Evolutionary conservation across 2,797 vertebrate genomes (phyloP), one percentile per base, ranked within the genome.

Genomic region (Chanos chanos): DNA sequence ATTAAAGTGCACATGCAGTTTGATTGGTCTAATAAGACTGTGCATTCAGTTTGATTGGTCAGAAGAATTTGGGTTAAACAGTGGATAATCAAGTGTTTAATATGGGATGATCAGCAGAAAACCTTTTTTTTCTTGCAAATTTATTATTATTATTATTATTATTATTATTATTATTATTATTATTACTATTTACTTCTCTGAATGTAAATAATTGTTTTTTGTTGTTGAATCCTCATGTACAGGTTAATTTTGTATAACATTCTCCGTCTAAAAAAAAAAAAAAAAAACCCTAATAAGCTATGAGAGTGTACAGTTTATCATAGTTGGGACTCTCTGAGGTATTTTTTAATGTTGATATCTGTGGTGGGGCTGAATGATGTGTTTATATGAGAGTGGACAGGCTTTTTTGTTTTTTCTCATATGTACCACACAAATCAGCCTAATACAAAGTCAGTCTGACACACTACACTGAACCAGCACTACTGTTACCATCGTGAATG

Each of bases 251-350:
- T 13, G 5, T 41, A 18, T 21, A 18, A n/a, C 41, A 21, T 39
- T 39, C 36, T 18, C 8, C 8, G 16, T 39, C 10, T 41, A 41
- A 41, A 3, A 31, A 9, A 7, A n/a, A n/a, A 41, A 19, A 40
- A 37, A 4, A 9, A 1, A 68, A 60, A 51, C 50, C 15, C 15
- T 18, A 51, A 36, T 7, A 62, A 58, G 61, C 19, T 64, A 44
- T 15, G 39, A 45, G 13, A 43, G 33, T 31, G 81, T 82, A 82
- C 71, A 82, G 78, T 72, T 82, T 79, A 80, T 78, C 52, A 78
- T 50, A 64, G 47, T 37, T 54, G 24, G 54, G 51, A 41, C 27
- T 19, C 31, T 21, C 24, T n/a, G 8, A 27, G 18, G 15, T 50
- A 16, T 52, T 31, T 64, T 19, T 30, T 22, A 40, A 16, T 45